Evolutionary conservation across 1,140 invertebrate species (phyloP), one percentile per base, ranked within the genome.

Genomic region (Cepaea nemoralis): DNA sequence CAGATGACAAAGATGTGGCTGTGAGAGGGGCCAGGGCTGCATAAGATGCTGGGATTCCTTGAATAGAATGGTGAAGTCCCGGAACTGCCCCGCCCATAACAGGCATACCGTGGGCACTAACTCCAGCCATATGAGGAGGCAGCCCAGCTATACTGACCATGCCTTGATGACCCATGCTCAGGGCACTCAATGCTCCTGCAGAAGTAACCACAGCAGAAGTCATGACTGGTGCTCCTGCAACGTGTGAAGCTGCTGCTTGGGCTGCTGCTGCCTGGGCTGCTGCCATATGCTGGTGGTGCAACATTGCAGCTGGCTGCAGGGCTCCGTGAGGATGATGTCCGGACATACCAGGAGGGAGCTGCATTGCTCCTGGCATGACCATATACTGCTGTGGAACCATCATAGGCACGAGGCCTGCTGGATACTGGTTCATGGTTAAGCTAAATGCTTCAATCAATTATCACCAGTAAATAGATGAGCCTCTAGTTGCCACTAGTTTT

Each of bases 381-480:
- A 89, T 88, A 79, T 88, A 89, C 76, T 86, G 88, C 70, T 84
- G 86, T 19, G 85, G 89, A 82, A 89, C 84, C 85, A 90, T 87
- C 88, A 90, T 89, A 16, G 89, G 89, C 40, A 90, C 82, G 83
- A 89, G 85, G n/a, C 88, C 89, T 33, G 78, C 67, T 74, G 86
- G 85, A 76, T 86, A 85, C 55, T 85, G 84, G 81, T 86, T 86
- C 85, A 86, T 86, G 27, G 59, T 63, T 22, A 31, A 63, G 33
- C 22, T 55, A n/a, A 55, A 5, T 55, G 50, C n/a, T 55, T 55
- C 50, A 10, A 55, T 2, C 19, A 55, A 55, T 22, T 19, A 45
- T 8, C 42, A 45, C 42, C 42, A 55, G 1, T 19, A 55, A 55
- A 55, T 3, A 22, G 3, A 2, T 55, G 8, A 22, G n/a, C 22